These are phyloP conservation scores for Lepus oiostolus DNA, from an alignment of 2,797 vertebrate species.

Conservation along the genomic window DNA sequence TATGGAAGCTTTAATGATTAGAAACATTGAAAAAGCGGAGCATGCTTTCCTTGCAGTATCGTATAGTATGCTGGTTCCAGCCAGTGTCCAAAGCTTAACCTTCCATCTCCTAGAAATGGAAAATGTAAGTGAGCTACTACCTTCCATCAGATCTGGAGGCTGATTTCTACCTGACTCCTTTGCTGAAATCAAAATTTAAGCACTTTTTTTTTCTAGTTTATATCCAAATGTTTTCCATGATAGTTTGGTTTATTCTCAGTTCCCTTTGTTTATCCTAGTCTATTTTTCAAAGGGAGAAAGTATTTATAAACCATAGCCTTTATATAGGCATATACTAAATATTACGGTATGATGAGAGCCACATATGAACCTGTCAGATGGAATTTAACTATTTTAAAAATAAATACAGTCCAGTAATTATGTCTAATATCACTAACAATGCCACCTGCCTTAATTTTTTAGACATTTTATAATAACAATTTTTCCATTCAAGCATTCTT, in stretches of 20 bases:
- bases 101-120: background rate
- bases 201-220: background rate
- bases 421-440: background rate
- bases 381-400: background rate
- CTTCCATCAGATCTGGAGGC: background rate
- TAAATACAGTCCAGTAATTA: background rate
- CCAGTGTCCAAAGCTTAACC: background rate
- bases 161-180: background rate
- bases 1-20: too few relatives aligned
- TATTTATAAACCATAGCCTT: background rate
- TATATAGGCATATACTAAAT: background rate
- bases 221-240: background rate
- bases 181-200: background rate
- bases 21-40: too few relatives aligned
- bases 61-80: background rate
- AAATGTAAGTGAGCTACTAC: background rate
- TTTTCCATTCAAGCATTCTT: background rate
- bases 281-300: background rate
- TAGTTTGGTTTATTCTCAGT: background rate
- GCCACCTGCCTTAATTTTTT: background rate
- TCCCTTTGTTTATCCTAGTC: background rate
- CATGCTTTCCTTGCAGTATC: background rate
- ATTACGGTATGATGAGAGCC: background rate
- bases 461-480: background rate
- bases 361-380: background rate